phyloP scores from a whole-genome alignment of 2,113 vertebrate species.

The Pelvicachromis taeniatus region DNA sequence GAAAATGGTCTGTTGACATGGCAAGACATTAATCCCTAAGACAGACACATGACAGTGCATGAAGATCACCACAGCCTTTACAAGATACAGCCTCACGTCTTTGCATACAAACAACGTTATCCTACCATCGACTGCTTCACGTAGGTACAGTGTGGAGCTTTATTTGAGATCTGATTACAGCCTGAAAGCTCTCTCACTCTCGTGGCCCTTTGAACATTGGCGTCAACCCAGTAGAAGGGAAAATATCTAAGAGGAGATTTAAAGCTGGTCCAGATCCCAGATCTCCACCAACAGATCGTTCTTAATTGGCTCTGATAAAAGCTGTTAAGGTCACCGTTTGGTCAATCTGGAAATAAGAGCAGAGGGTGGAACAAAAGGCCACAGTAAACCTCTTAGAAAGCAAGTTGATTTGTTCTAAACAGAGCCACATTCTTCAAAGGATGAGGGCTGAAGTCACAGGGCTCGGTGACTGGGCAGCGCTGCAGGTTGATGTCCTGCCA shows the following conservation, averaged over 20 bases:
- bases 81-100: not conserved
- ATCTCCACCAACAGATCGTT: not conserved
- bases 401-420: conserved; percentile 19
- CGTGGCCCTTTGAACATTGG: not conserved
- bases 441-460: conserved; percentile 39
- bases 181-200: not conserved
- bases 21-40: not conserved
- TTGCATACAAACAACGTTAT: not conserved
- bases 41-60: not conserved
- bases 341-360: conserved; percentile 1
- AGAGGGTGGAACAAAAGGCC: not conserved
- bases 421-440: conserved; percentile 40
- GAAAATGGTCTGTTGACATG: conserved; percentile 41
- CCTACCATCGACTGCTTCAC: not conserved
- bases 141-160: not conserved
- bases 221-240: not conserved
- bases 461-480: conserved; percentile 8
- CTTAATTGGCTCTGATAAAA: conserved; percentile 12
- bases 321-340: not conserved
- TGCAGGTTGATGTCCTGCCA: not conserved
- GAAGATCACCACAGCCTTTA: not conserved
- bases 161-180: not conserved
- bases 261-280: not conserved
- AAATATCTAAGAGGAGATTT: not conserved
- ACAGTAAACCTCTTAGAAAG: conserved; percentile 48